Percentiles rank a stretch among this genome's conserved stretches.
phyloP scores from a whole-genome alignment of 2,888 invertebrate genomes.

The Mesorhabditis belari region DNA sequence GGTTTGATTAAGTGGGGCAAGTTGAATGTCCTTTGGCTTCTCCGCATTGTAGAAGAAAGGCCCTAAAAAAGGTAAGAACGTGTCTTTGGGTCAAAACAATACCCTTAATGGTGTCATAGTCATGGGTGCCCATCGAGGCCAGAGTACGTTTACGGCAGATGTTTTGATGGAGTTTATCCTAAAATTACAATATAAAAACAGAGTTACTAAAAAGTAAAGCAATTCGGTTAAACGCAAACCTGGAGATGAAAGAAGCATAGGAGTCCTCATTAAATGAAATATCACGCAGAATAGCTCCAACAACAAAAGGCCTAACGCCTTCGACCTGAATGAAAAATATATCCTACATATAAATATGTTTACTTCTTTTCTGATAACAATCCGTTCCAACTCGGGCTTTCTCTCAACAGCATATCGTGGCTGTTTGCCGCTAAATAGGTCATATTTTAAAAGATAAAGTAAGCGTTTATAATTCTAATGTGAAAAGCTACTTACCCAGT shows the following conservation, averaged over 20 bases:
- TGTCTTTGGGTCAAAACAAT: not conserved
- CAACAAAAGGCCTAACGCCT: slow-evolving; percentile 65
- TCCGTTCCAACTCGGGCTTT: not conserved
- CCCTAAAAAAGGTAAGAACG: slow-evolving; percentile 54
- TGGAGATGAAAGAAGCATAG: slow-evolving; percentile 64
- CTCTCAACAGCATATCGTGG: not conserved
- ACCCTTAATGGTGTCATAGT: slow-evolving; percentile 73
- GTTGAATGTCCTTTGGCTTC: slow-evolving; percentile 77
- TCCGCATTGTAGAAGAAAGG: slow-evolving; percentile 89
- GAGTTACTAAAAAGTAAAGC: too few species aligned
- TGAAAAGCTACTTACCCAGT: slow-evolving; percentile 73
- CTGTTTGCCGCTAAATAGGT: not conserved
- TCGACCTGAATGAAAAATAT: slow-evolving; percentile 55
- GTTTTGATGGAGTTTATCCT: slow-evolving; percentile 63
- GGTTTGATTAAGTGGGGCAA: slow-evolving; percentile 81
- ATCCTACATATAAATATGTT: slow-evolving; percentile 22
- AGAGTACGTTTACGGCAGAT: slow-evolving; percentile 65
- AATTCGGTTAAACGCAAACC: too few species aligned
- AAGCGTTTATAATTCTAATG: too few species aligned
- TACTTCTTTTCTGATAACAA: slow-evolving; percentile 53
- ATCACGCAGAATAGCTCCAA: slow-evolving; percentile 81
- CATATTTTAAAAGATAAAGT: not conserved
- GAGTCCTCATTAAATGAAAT: slow-evolving; percentile 65
- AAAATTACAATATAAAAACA: not conserved
- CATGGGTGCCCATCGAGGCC: slow-evolving; percentile 71